Base-by-base conservation (phyloP, 2,888 invertebrate species). In the Ophion ventricosus region DNA sequence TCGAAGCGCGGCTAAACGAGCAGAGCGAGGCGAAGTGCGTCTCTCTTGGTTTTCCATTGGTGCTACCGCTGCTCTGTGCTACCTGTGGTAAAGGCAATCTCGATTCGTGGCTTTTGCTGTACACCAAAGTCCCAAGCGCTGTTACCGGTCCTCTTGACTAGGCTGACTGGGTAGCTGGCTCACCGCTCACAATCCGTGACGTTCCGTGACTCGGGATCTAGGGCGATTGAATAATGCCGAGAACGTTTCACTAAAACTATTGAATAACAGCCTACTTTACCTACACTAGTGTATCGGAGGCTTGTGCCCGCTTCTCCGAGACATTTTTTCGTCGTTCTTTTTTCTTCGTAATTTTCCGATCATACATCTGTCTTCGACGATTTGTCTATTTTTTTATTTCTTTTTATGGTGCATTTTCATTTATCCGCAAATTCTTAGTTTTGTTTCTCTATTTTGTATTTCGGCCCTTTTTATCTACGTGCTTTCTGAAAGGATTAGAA, bases 221-320 rank as follows among this genome's bases (percentile, higher is more conserved):
- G 93, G 93, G 91, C 93, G 92, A 92, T 93, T 93, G 92, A 93
- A 93, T 93, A 93, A 93, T 92, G 87, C 91, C 90, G 90, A 90
- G 90, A 92, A 91, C 92, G 92, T 93, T 93, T 93, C 93, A 90
- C 93, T 93, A 91, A 93, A 93, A 93, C 92, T 91, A 90, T 93
- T 92, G 91, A 92, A 93, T 93, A 92, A 92, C 92, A 92, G 91
- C 88, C 91, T 90, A 91, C 89, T 91, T 91, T 89, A 87, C 87
- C 87, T 85, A 88, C 81, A 89, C 86, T 85, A 81, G 64, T 87
- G 88, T 87, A 85, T 84, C 86, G 83, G 78, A 77, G 5, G 54
- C 81, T 76, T 77, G 82, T 20, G 83, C 74, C 74, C 76, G 70
- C n/a, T 54, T 10, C 54, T 67, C 43, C 25, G 8, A 17, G 25